These are phyloP conservation scores for Zaprionus bogoriensis DNA, from an alignment of 2,888 invertebrate genomes.

Conservation along the genomic window DNA sequence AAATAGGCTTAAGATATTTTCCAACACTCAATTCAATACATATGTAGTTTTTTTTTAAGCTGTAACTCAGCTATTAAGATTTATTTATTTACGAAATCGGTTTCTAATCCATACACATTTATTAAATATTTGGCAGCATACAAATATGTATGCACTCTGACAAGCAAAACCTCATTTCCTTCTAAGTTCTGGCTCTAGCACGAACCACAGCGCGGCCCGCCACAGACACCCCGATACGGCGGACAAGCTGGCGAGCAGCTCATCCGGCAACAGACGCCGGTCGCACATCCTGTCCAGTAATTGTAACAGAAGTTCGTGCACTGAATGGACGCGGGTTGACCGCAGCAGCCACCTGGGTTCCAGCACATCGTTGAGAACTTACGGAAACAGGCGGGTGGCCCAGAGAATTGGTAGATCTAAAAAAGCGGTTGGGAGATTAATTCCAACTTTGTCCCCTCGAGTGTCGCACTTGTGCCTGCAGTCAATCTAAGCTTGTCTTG, in stretches of 20 bases:
- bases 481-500: slow-evolving; percentile 1
- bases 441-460: background rate
- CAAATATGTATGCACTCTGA: too few species aligned
- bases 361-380: slow-evolving; percentile 60
- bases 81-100: too few species aligned
- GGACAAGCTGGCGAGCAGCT: slow-evolving; percentile 46
- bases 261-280: slow-evolving; percentile 21
- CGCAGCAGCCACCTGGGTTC: slow-evolving; percentile 62
- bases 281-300: slow-evolving; percentile 60
- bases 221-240: slow-evolving; percentile 48
- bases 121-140: too few species aligned
- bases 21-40: too few species aligned
- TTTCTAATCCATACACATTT: too few species aligned
- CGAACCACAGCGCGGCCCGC: slow-evolving; percentile 48
- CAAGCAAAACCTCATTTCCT: slow-evolving; percentile 15
- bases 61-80: too few species aligned
- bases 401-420: background rate
- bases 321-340: slow-evolving; percentile 47
- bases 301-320: slow-evolving; percentile 66
- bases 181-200: slow-evolving; percentile 48
- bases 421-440: background rate
- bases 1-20: too few species aligned
- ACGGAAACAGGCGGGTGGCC: slow-evolving; percentile 16
- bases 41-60: too few species aligned
- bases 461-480: slow-evolving; percentile 9